Evolutionary conservation across 1,140 invertebrate species (phyloP).

Genomic region (Hermatobates lingyangjiaoensis): DNA sequence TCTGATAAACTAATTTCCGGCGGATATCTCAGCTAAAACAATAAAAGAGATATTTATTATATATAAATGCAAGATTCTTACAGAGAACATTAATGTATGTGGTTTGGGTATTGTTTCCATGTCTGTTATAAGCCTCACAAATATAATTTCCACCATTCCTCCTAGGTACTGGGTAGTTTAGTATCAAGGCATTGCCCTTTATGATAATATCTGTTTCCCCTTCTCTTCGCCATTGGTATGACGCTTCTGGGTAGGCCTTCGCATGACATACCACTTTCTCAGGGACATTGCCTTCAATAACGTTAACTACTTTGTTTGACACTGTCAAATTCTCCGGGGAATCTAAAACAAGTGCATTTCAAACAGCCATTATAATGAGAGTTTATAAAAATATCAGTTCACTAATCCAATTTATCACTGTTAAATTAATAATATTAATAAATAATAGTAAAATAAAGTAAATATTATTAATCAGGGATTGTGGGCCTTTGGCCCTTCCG

Average conservation of each 20-base stretch:
- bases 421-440: no score
- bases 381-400: no score
- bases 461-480: no score
- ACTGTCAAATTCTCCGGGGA: slow-evolving; percentile 69
- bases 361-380: no score
- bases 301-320: slow-evolving; percentile 44
- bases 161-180: slow-evolving; percentile 36
- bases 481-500: no score
- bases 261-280: slow-evolving; percentile 56
- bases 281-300: slow-evolving; percentile 55
- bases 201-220: slow-evolving; percentile 27
- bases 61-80: slow-evolving; percentile 32
- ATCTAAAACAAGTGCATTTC: slow-evolving; percentile 34
- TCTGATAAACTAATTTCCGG: neutral
- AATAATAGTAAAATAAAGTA: no score
- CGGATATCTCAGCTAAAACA: neutral
- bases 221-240: slow-evolving; percentile 43
- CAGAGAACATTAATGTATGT: slow-evolving; percentile 59
- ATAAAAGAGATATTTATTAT: no score
- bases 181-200: slow-evolving; percentile 31
- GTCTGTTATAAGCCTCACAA: slow-evolving; percentile 56
- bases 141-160: slow-evolving; percentile 46
- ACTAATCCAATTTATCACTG: no score
- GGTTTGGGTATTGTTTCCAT: slow-evolving; percentile 42
- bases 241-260: slow-evolving; percentile 47